Percentiles rank a stretch among this genome's conserved stretches.
phyloP scores from a whole-genome alignment of 1,140 invertebrate species.

The Megathymus violae region DNA sequence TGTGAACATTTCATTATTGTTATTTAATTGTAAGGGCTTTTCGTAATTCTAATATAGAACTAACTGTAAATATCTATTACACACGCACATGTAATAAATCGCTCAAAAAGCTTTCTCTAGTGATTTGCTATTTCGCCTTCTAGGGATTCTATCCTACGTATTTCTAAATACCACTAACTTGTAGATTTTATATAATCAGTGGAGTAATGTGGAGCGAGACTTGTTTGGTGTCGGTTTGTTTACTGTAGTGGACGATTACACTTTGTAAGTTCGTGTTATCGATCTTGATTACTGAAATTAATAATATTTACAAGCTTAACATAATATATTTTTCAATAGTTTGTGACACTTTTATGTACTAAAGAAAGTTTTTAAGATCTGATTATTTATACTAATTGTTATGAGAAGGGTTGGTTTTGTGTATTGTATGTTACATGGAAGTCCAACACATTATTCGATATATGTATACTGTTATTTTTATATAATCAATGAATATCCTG shows the following conservation, averaged over 20 bases:
- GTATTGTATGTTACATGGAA: too few relatives aligned
- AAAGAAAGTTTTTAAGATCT: not conserved
- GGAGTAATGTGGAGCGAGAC: slow-evolving; percentile 69
- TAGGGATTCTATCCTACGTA: slow-evolving; percentile 60
- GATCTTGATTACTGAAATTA: not conserved
- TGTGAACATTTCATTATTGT: not conserved
- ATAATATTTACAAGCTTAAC: not conserved
- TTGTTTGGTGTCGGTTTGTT: slow-evolving; percentile 48
- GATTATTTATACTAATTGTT: not conserved
- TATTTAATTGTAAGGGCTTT: slow-evolving; percentile 6
- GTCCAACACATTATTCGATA: too few relatives aligned
- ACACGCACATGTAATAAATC: slow-evolving; percentile 63
- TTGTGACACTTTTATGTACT: too few relatives aligned
- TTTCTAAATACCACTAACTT: slow-evolving; percentile 45
- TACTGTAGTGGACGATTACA: too few relatives aligned
- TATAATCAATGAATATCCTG: not conserved
- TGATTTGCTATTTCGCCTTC: slow-evolving; percentile 80
- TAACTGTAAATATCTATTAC: slow-evolving; percentile 44
- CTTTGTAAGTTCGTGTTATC: slow-evolving; percentile 17
- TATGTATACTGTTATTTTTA: not conserved
- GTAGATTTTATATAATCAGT: slow-evolving; percentile 62
- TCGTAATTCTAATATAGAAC: slow-evolving; percentile 49
- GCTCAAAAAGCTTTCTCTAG: slow-evolving; percentile 69
- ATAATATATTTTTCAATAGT: too few relatives aligned
- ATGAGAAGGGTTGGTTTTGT: too few relatives aligned